These are phyloP conservation scores for Rhinichthys klamathensis DNA, from an alignment of 2,113 vertebrate genomes.

Conservation along the genomic window DNA sequence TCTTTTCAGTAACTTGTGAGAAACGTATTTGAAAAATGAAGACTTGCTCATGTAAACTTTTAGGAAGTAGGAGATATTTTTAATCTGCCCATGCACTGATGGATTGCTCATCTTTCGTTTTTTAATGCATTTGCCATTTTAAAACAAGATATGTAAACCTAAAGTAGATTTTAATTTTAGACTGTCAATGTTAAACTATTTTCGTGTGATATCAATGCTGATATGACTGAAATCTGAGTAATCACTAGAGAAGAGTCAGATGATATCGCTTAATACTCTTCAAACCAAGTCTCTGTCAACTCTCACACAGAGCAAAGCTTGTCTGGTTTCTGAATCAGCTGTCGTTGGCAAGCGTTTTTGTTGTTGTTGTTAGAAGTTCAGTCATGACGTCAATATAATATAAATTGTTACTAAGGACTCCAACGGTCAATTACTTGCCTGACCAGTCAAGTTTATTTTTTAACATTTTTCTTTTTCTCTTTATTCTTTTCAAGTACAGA, in stretches of 20 bases:
- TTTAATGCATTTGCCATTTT: neutral
- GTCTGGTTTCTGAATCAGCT: conserved; percentile 16
- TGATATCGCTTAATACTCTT: neutral
- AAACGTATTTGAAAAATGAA: neutral
- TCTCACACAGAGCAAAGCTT: neutral
- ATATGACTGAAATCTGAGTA: neutral
- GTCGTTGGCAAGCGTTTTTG: neutral
- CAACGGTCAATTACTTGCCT: neutral
- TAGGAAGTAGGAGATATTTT: conserved; percentile 7
- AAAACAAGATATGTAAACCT: neutral
- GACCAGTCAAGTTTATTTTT: too few species aligned
- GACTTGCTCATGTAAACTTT: neutral
- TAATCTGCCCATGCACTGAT: neutral
- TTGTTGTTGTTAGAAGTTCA: conserved; percentile 1
- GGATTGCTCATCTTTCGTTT: neutral
- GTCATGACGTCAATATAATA: neutral
- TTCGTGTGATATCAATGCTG: neutral
- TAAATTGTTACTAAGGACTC: neutral
- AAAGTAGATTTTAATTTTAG: neutral
- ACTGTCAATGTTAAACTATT: neutral
- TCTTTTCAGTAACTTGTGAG: neutral
- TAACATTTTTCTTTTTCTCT: neutral
- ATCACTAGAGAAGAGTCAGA: neutral
- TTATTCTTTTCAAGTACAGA: neutral
- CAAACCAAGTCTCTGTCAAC: neutral